Percentiles rank a stretch among this genome's conserved stretches.
These are phyloP conservation scores for Caradrina kadenii DNA, from an alignment of 2,888 invertebrate species.

Conservation along the genomic window DNA sequence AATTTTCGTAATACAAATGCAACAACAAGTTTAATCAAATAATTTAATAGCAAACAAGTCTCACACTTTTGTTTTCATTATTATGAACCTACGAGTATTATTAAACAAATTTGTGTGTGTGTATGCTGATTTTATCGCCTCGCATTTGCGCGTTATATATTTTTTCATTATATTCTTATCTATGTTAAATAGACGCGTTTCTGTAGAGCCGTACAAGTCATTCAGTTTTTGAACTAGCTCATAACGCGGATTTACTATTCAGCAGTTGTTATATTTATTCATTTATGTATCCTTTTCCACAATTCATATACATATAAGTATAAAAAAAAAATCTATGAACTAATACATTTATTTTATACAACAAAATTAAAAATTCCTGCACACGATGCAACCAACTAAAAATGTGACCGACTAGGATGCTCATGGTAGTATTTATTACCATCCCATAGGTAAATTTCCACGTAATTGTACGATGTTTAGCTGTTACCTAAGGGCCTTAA, in stretches of 20 bases:
- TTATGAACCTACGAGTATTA: constrained; percentile 12
- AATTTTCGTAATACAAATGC: not conserved
- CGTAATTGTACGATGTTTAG: too few species aligned
- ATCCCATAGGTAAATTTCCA: too few species aligned
- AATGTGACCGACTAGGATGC: too few species aligned
- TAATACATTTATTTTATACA: too few species aligned
- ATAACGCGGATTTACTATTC: not conserved
- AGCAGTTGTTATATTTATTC: too few species aligned
- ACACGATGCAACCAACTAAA: too few species aligned
- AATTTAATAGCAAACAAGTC: constrained; percentile 10
- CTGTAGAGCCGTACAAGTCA: not conserved
- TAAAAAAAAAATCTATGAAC: too few species aligned
- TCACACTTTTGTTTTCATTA: constrained; percentile 23
- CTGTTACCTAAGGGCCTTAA: too few species aligned
- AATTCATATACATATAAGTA: too few species aligned
- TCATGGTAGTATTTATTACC: too few species aligned
- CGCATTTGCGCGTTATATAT: constrained; percentile 53
- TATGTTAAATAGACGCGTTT: constrained; percentile 25
- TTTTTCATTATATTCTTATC: constrained; percentile 47
- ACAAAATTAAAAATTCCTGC: too few species aligned
- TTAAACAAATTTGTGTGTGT: constrained; percentile 15
- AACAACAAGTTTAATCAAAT: constrained; percentile 14
- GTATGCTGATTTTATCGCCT: constrained; percentile 35
- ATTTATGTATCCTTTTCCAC: too few species aligned
- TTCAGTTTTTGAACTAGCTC: not conserved